Percentiles rank a stretch among this genome's conserved stretches.
These are phyloP conservation scores for Liparis tanakae DNA, from an alignment of 2,797 vertebrate genomes.

Conservation along the genomic window DNA sequence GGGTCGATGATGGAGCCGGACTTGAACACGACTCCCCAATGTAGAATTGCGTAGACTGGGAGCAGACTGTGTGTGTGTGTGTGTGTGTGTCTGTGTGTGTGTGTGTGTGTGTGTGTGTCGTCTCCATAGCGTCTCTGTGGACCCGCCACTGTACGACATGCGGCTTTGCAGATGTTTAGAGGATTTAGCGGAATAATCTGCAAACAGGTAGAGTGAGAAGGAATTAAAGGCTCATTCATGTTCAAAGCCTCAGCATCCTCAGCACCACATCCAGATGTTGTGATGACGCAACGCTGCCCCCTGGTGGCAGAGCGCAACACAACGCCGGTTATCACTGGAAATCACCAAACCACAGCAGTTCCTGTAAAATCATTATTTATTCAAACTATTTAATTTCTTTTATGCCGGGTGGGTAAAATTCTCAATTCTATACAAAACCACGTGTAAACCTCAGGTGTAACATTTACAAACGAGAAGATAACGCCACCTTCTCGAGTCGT, in stretches of 20 bases:
- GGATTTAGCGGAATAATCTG: conserved; percentile 47
- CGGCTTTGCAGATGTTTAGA: conserved; percentile 56
- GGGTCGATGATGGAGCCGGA: conserved; percentile 62
- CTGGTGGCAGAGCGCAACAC: conserved; percentile 41
- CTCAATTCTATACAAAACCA: conserved; percentile 97
- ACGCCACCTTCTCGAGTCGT: conserved; percentile 67
- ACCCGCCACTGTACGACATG: conserved; percentile 30
- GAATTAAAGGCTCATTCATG: conserved; percentile 46
- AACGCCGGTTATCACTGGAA: neutral
- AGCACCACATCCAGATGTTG: neutral
- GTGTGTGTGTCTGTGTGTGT: conserved; percentile 29
- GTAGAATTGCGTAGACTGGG: conserved; percentile 52
- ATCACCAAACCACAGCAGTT: conserved; percentile 11
- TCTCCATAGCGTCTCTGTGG: conserved; percentile 30
- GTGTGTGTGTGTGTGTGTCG: conserved; percentile 28
- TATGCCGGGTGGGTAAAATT: conserved; percentile 91
- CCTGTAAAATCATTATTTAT: conserved; percentile 77
- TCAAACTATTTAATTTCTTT: conserved; percentile 74
- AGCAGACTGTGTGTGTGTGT: conserved; percentile 40
- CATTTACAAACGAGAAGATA: conserved; percentile 97
- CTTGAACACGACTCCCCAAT: conserved; percentile 54
- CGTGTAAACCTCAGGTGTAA: conserved; percentile 93
- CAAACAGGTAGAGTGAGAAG: conserved; percentile 43
- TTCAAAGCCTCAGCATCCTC: conserved; percentile 2
- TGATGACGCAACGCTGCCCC: conserved; percentile 59